Evolutionary conservation across 2,888 invertebrate genomes (phyloP), one percentile per base, ranked within the genome.

Genomic region (Acrobeloides nanus): DNA sequence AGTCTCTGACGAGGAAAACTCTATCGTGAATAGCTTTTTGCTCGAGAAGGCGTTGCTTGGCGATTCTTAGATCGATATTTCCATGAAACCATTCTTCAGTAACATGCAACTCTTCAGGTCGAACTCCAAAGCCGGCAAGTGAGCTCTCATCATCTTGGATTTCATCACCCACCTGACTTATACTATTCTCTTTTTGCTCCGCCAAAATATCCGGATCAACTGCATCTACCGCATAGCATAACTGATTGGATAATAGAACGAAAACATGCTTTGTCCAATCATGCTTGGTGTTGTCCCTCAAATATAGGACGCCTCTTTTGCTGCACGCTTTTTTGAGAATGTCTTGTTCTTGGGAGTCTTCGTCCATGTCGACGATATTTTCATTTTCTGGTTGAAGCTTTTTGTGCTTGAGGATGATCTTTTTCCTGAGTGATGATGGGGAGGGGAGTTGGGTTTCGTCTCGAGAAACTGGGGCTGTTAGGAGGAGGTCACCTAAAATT

Each of bases 1-100:
- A 89, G 2, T 87, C 86, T 40, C 97, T 79, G 7, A 97, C 90
- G 39, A 97, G 79, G 76, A 90, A 97, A 1, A 93, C 87, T 72
- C 93, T 89, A 2, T 82, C 83, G 54, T 84, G 84, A 8, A 59
- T 59, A 32, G 38, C 51, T 35, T 64, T 53, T 35, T 65, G 64
- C 50, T 63, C 60, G 46, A 62, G 48, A 23, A 72, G 53, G 15
- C 69, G 61, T 17, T 44, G 48, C 12, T 61, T 61, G 7, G 69
- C 70, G 18, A 55, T 56, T 56, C 66, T 62, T 39, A 67, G 33
- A 23, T 59, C 65, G 33, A 71, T 61, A 32, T 64, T 55, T 24
- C 73, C 73, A 42, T 73, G 73, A 48, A 74, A 73, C 73, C 73
- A 73, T 43, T 74, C 73, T 48, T 73, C 73, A 8, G 72, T 69